Conservation (phyloP, 2,888 invertebrate species). For the Deilephila elpenor region DNA sequence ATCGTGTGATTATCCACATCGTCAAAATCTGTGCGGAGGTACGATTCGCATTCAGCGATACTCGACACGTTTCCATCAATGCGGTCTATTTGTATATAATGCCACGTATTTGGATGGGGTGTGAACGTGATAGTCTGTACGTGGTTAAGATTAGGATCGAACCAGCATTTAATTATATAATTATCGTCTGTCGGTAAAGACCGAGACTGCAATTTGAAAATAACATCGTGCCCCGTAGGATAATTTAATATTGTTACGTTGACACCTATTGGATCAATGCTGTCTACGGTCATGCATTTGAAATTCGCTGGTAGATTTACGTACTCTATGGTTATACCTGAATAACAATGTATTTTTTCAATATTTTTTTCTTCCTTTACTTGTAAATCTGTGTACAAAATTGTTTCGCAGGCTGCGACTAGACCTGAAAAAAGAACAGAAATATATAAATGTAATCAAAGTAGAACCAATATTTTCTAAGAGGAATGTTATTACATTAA, state of each 20-base stretch:
- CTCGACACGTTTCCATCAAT: conserved; percentile 55
- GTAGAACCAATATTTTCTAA: neutral
- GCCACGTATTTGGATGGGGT: conserved; percentile 85
- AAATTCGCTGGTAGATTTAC: conserved; percentile 61
- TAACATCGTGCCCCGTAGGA: conserved; percentile 51
- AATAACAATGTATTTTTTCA: conserved; percentile 65
- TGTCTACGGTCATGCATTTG: conserved; percentile 81
- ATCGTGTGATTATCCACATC: conserved; percentile 62
- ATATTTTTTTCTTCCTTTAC: conserved; percentile 78
- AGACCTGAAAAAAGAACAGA: conserved; percentile 83
- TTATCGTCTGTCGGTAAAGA: conserved; percentile 82
- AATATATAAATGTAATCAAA: neutral
- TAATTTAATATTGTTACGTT: conserved; percentile 74
- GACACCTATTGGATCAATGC: conserved; percentile 60
- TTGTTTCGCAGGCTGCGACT: conserved; percentile 86
- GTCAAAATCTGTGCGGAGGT: conserved; percentile 56
- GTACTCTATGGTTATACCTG: conserved; percentile 57
- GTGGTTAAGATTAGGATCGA: conserved; percentile 73
- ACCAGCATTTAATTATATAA: conserved; percentile 75
- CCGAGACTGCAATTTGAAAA: conserved; percentile 79
- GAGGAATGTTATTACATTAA: neutral
- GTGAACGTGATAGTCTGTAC: conserved; percentile 74
- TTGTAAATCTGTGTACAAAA: conserved; percentile 87
- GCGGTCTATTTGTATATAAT: conserved; percentile 77
- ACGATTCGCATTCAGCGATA: conserved; percentile 71